phyloP scores from a whole-genome alignment of 2,888 invertebrate genomes.

The Periphyllus acericola region DNA sequence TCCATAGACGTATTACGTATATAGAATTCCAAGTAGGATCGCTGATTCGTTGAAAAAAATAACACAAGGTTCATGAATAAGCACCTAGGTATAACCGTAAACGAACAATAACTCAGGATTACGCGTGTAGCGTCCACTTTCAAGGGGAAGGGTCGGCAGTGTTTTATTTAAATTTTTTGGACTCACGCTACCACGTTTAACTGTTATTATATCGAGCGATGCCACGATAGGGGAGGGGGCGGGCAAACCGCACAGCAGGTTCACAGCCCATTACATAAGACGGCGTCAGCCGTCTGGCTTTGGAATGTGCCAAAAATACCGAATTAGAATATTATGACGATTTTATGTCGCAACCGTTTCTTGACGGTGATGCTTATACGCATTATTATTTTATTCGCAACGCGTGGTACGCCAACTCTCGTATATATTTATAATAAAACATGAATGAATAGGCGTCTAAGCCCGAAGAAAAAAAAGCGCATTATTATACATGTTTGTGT shows the following conservation, averaged over 20 bases:
- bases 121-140: neutral
- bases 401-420: neutral
- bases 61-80: neutral
- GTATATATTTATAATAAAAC: neutral
- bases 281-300: neutral
- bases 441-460: neutral
- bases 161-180: neutral
- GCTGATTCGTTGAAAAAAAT: neutral
- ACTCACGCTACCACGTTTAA: neutral
- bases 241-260: neutral
- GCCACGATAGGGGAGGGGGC: neutral
- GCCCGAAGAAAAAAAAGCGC: neutral
- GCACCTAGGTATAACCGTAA: neutral
- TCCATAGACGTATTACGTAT: neutral
- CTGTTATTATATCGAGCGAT: neutral
- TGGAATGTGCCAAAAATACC: conserved; percentile 44
- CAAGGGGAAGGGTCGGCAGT: neutral
- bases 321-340: conserved; percentile 48
- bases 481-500: no score
- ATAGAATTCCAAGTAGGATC: neutral
- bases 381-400: neutral
- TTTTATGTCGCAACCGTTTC: neutral
- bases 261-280: neutral
- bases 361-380: neutral
- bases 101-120: neutral